A percentile compares a stretch with the other conserved stretches of the same genome.
Evolutionary conservation across 2,797 vertebrate species (phyloP).

Genomic region (Liparis tanakae): DNA sequence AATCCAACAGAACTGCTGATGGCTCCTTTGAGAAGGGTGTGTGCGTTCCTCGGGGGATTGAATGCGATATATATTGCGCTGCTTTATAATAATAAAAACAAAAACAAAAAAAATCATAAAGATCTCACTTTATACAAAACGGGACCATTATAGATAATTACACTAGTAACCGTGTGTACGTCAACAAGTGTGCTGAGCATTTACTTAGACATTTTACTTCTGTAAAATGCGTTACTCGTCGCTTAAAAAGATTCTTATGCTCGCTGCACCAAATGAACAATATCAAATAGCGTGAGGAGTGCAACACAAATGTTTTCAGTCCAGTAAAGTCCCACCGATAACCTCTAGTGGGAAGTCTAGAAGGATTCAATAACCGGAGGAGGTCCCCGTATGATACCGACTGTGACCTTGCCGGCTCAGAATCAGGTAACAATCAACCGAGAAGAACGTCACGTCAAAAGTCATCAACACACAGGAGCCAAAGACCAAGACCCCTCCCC

Average conservation of each 20-base stretch:
- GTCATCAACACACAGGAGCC: slow-evolving; percentile 15
- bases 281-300: neutral
- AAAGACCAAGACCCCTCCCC: slow-evolving; percentile 12
- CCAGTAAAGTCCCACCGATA: neutral
- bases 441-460: neutral
- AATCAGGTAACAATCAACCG: neutral
- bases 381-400: neutral
- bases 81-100: neutral
- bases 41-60: neutral
- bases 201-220: neutral
- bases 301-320: neutral
- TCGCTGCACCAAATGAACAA: neutral
- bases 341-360: neutral
- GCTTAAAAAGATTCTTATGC: neutral
- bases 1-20: too few species aligned
- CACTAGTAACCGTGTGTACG: neutral
- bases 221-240: neutral
- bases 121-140: neutral
- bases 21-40: too few species aligned
- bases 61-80: neutral
- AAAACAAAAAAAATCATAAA: neutral
- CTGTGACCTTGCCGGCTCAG: neutral
- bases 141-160: slow-evolving; percentile 1
- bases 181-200: neutral
- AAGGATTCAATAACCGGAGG: neutral